Evolutionary conservation across 2,113 vertebrate genomes (phyloP).

Genomic region (Cephalopholis sonnerati): DNA sequence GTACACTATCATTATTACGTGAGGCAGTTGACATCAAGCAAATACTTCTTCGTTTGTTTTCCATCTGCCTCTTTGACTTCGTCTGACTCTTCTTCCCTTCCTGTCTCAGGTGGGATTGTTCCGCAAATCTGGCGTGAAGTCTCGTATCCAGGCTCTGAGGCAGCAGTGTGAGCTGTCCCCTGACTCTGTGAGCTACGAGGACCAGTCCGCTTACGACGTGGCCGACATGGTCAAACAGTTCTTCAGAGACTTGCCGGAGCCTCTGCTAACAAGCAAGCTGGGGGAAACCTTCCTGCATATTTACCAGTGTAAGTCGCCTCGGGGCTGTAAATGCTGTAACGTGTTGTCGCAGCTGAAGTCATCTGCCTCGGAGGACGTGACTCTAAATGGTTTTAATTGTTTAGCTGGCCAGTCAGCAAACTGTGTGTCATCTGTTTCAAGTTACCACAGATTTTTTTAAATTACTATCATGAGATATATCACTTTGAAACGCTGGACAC

Average conservation of each 20-base stretch:
- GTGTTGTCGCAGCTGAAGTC: not conserved
- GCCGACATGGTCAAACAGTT: constrained; percentile 99
- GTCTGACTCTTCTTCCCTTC: not conserved
- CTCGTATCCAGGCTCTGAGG: constrained; percentile 93
- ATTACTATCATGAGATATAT: not conserved
- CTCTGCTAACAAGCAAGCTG: constrained; percentile 95
- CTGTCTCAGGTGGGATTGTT: constrained; percentile 94
- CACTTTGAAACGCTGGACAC: not conserved
- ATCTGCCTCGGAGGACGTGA: not conserved
- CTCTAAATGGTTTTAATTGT: not conserved
- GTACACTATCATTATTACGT: not conserved
- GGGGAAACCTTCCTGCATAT: constrained; percentile 98
- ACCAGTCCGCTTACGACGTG: constrained; percentile 96
- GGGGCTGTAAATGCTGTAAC: not conserved
- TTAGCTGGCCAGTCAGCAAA: not conserved
- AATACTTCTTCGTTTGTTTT: not conserved
- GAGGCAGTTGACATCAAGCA: not conserved
- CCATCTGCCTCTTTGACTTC: not conserved
- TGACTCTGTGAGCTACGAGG: constrained; percentile 91
- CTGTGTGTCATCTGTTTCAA: not conserved
- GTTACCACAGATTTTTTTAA: not conserved
- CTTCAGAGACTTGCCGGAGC: constrained; percentile 96
- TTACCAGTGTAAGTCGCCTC: constrained; percentile 91
- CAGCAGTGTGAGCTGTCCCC: constrained; percentile 94
- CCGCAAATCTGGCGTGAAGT: constrained; percentile 96